These are phyloP conservation scores for Clupea harengus DNA, from an alignment of 2,113 vertebrate genomes.

Conservation along the genomic window DNA sequence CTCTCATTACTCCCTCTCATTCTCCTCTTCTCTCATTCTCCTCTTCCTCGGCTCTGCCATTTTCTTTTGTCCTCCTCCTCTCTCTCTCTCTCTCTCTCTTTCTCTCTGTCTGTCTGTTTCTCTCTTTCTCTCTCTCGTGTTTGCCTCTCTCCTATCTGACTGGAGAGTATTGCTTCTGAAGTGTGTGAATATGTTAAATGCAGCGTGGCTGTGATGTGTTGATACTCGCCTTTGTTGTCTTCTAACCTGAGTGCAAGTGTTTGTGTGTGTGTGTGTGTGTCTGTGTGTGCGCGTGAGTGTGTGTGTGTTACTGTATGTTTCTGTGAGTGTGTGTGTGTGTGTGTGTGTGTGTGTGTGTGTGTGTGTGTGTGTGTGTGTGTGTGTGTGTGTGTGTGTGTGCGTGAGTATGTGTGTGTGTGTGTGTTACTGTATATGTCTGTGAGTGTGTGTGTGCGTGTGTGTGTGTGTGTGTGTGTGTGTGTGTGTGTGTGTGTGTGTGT, in stretches of 20 bases:
- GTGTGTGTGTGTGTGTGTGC: no score
- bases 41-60: slow-evolving; percentile 45
- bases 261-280: not conserved
- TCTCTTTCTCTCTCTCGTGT: no score
- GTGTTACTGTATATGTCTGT: slow-evolving; percentile 2
- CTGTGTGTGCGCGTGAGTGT: not conserved
- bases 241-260: not conserved
- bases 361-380: not conserved
- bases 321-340: not conserved
- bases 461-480: slow-evolving; percentile 19
- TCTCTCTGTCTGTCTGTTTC: slow-evolving; percentile 49
- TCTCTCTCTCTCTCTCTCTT: slow-evolving; percentile 35
- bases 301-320: not conserved
- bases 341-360: not conserved
- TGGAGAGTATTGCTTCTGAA: not conserved
- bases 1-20: slow-evolving; percentile 64
- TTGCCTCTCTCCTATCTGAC: slow-evolving; percentile 22
- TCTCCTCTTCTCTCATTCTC: no score
- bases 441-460: no score
- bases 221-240: not conserved
- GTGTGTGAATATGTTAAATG: not conserved
- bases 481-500: not conserved
- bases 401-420: slow-evolving; percentile 4
- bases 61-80: slow-evolving; percentile 57
- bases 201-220: not conserved